phyloP scores from a whole-genome alignment of 2,113 vertebrate genomes.

The Hippoglossus stenolepis region DNA sequence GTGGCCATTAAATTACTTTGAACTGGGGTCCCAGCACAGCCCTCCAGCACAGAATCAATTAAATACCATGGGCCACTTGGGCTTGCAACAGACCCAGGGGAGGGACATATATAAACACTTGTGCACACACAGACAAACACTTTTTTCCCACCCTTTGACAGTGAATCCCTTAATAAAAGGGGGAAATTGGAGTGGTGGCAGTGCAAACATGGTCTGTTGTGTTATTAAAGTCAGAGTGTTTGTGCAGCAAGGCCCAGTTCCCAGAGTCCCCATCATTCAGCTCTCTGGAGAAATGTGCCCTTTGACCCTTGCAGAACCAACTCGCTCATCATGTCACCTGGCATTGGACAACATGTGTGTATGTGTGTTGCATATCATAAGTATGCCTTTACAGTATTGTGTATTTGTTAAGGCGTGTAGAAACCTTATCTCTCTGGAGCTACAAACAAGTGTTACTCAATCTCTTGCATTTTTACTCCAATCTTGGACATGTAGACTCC shows the following conservation, averaged over 20 bases:
- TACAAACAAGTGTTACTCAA: neutral
- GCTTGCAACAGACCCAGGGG: conserved; percentile 26
- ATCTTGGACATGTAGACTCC: neutral
- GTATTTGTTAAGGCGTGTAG: neutral
- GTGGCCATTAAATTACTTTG: conserved; percentile 7
- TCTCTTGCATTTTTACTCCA: neutral
- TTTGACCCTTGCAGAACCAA: conserved; percentile 51
- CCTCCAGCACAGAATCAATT: conserved; percentile 53
- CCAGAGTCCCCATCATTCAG: conserved; percentile 59
- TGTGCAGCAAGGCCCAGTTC: conserved; percentile 67
- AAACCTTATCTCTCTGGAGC: neutral
- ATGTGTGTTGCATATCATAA: neutral
- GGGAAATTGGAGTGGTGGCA: conserved; percentile 70
- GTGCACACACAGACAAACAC: conserved; percentile 27
- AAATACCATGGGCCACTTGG: conserved; percentile 21
- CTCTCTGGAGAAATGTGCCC: conserved; percentile 57
- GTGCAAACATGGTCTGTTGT: conserved; percentile 69
- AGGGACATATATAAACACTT: conserved; percentile 7
- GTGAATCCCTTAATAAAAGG: conserved; percentile 62
- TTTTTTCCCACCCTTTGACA: conserved; percentile 53
- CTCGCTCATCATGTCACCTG: conserved; percentile 54
- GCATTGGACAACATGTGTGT: neutral
- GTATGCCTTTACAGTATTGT: neutral
- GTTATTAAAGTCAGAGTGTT: conserved; percentile 67
- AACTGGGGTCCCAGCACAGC: conserved; percentile 16